Conservation (phyloP, 2,113 vertebrate species). For the Pachypanchax playfairii region DNA sequence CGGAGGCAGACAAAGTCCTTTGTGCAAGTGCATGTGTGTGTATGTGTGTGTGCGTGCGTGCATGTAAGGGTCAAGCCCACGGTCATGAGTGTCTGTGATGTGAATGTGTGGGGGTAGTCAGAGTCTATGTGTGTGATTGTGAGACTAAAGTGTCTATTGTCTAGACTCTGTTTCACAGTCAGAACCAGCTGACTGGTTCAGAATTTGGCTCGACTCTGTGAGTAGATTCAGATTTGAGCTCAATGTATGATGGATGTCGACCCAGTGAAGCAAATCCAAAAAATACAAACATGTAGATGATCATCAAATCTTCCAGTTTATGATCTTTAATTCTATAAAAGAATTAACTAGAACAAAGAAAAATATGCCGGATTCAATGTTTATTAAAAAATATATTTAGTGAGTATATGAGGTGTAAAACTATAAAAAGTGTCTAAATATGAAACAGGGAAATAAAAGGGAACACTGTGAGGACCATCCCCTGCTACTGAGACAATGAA, state of each 20-base stretch:
- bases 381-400: not conserved
- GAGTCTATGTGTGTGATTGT: constrained; percentile 13
- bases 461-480: not conserved
- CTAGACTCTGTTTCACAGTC: constrained; percentile 43
- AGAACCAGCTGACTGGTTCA: constrained; percentile 35
- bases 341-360: not conserved
- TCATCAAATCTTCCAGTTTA: constrained; percentile 1
- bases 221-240: not conserved
- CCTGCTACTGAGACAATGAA: constrained; percentile 17
- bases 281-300: not conserved
- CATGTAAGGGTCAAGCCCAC: constrained; percentile 55
- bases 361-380: not conserved
- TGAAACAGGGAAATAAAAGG: not conserved
- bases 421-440: not conserved
- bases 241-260: not conserved
- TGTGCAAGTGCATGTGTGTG: constrained; percentile 16
- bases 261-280: not conserved
- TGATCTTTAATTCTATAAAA: not conserved
- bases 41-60: constrained; percentile 9
- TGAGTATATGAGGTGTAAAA: not conserved
- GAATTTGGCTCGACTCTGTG: constrained; percentile 1
- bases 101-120: constrained; percentile 16
- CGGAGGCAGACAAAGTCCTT: constrained; percentile 38
- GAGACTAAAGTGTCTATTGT: constrained; percentile 43
- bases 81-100: constrained; percentile 47